Evolutionary conservation across 2,888 invertebrate genomes (phyloP), one percentile per base, ranked within the genome.

Genomic region (Autographa pulchrina): DNA sequence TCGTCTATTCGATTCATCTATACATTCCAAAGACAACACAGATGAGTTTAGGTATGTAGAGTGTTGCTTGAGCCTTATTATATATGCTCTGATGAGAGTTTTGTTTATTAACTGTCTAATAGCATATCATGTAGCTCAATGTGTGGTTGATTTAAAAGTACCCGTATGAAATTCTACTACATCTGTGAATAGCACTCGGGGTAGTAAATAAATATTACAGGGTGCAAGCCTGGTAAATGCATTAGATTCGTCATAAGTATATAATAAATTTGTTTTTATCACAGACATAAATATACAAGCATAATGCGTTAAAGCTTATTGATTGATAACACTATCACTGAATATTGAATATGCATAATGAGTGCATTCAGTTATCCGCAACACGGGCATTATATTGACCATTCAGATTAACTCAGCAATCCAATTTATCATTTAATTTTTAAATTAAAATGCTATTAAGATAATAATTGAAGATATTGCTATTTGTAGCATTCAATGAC

Each of bases 401-500:
- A 9, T 56, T 20, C 54, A 56, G 54, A 56, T 56, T 56, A 13
- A 56, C 20, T 11, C 54, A 56, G 13, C 20, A 56, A 25, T 13
- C 14, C 1, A 20, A 9, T 48, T 56, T 56, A 56, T 56, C 48
- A 48, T 48, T 48, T 48, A 48, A 7, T 48, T 48, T n/a, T 38
- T 48, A 7, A 48, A 48, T 48, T 48, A 48, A 48, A 48, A n/a
- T 14, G n/a, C n/a, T n/a, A 48, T 48, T 48, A n/a, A 48, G 48
- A 48, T 48, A 48, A 48, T n/a, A 6, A n/a, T 16, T 48, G n/a
- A 48, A n/a, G 48, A 48, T 48, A 43, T 16, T 16, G 48, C n/a
- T 48, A 48, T 48, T 48, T 48, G 48, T 48, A n/a, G 48, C 48
- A n/a, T n/a, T 48, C 48, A 48, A 48, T 48, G 48, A n/a, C 48